Percentiles rank a stretch among this genome's conserved stretches.
Evolutionary conservation across 2,113 vertebrate species (phyloP).

Genomic region (Scatophagus argus): DNA sequence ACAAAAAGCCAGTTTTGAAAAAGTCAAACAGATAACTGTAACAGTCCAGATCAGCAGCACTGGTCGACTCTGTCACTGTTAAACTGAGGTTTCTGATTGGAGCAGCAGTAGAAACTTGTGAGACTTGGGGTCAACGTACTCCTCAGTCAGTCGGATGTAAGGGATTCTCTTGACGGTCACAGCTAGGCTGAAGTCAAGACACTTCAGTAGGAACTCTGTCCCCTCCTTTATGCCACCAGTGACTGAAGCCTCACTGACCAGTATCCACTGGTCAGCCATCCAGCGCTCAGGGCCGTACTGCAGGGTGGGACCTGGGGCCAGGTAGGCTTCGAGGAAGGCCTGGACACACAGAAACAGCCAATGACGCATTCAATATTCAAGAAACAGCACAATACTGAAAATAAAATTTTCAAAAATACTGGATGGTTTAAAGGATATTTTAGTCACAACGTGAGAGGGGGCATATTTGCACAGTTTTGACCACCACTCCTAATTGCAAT

Average conservation of each 20-base stretch:
- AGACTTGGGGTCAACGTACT: constrained; percentile 95
- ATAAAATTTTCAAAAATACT: not conserved
- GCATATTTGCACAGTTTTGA: not conserved
- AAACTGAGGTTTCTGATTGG: constrained; percentile 87
- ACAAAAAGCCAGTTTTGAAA: constrained; percentile 62
- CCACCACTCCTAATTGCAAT: not conserved
- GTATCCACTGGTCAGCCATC: constrained; percentile 95
- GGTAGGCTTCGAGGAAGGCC: constrained; percentile 95
- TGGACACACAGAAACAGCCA: constrained; percentile 40
- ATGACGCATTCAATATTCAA: too few species aligned
- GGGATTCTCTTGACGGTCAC: constrained; percentile 92
- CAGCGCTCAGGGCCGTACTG: constrained; percentile 95
- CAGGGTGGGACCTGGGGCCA: constrained; percentile 92
- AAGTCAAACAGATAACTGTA: constrained; percentile 24
- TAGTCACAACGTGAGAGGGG: too few species aligned
- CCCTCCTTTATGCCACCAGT: constrained; percentile 91
- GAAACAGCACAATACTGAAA: not conserved
- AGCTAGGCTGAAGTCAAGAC: constrained; percentile 94
- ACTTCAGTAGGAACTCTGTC: constrained; percentile 90
- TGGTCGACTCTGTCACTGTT: not conserved
- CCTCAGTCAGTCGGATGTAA: constrained; percentile 92
- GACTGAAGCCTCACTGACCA: constrained; percentile 95
- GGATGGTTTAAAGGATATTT: not conserved
- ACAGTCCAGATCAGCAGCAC: constrained; percentile 43
- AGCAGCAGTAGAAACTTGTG: constrained; percentile 97